phyloP scores from a whole-genome alignment of 1,140 invertebrate species.

The Zeugodacus cucurbitae region DNA sequence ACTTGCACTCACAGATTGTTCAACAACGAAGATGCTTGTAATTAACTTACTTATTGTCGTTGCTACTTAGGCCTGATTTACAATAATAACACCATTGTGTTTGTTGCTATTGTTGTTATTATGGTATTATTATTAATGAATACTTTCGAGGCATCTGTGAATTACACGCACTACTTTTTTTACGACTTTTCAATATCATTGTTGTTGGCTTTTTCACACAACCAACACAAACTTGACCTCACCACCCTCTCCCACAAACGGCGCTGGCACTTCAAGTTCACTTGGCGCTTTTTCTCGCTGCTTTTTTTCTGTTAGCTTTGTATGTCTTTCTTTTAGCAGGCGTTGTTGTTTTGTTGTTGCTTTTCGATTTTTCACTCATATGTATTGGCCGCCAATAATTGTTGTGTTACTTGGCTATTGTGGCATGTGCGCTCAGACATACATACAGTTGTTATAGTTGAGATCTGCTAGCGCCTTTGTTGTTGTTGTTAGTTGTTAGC shows the following conservation, averaged over 20 bases:
- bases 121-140: background rate
- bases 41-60: background rate
- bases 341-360: background rate
- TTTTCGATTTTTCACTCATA: slow-evolving; percentile 26
- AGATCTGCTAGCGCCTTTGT: background rate
- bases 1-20: too few relatives aligned
- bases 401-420: slow-evolving; percentile 15
- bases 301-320: background rate
- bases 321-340: background rate
- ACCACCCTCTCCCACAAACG: background rate
- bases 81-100: background rate
- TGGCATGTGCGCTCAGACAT: background rate
- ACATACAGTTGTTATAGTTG: background rate
- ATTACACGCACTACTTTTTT: background rate
- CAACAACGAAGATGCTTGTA: background rate
- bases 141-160: background rate
- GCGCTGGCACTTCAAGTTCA: slow-evolving; percentile 9
- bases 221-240: background rate
- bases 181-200: background rate
- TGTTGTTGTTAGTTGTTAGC: background rate
- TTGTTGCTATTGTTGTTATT: background rate
- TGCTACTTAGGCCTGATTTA: background rate
- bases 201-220: background rate
- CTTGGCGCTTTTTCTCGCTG: background rate
- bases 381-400: slow-evolving; percentile 6